Base-by-base conservation (phyloP, 2,888 invertebrate genomes). In the Drosophila emarginata region DNA sequence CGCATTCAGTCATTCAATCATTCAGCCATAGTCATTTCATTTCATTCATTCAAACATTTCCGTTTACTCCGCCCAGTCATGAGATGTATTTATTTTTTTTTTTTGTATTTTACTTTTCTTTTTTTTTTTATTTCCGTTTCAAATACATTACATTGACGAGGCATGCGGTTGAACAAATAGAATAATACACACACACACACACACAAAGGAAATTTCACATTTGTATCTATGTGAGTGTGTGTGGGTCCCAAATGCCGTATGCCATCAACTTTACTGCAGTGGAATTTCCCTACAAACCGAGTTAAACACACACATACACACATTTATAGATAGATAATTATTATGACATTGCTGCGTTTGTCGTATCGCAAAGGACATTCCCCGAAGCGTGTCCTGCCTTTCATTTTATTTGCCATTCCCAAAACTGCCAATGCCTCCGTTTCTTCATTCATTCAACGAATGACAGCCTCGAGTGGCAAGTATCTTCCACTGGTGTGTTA, bases 111-210 rank as follows among this genome's bases (percentile, higher is more conserved):
- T 32, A n/a, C 23, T 66, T 32, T 1, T 28, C 23, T 23, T 4
- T 28, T 9, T 32, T 62, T 65, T 79, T 83, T 86, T 72, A 84
- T 84, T 84, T 82, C 81, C 89, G 85, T 80, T 82, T 82, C 87
- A 76, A 82, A 84, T 82, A 78, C 72, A 80, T 77, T 83, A 69
- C 84, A 80, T 65, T 69, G 71, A 64, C 32, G 59, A 64, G 59
- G 72, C 75, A 39, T 67, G 66, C 28, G n/a, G n/a, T 51, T 52
- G 54, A 64, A 54, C 73, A 59, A 60, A 71, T 61, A 60, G 56
- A 26, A 40, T 11, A 45, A 40, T 50, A 60, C 63, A 70, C 61
- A 67, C 32, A 64, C 32, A 65, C 21, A 51, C 56, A 39, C 57
- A 58, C 9, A 23, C 18, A 21, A 40, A 62, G 57, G n/a, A 64